Base-by-base conservation (phyloP, 2,797 vertebrate genomes). In the Catharus ustulatus region DNA sequence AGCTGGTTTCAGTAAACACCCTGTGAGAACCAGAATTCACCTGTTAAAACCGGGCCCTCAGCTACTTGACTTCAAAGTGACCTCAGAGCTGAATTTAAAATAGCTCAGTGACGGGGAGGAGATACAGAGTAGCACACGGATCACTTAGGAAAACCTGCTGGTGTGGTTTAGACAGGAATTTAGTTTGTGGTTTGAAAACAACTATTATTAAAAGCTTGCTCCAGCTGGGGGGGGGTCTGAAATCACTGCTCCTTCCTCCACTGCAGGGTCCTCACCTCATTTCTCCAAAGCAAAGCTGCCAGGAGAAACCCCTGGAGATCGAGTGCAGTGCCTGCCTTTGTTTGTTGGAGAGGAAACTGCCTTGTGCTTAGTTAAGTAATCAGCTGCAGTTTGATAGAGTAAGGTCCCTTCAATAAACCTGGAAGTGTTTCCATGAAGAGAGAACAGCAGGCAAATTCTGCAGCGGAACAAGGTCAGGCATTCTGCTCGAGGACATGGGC, bases 1-100 rank as follows among this genome's bases (percentile, higher is more conserved):
- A 80, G 71, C 63, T 78, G 29, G 7, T 89, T 95, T 52, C 92
- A 84, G 82, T 78, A 87, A 92, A 95, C 84, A 89, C 9, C 55
- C 87, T 32, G 73, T 48, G 79, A 88, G 85, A 97, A 94, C 95
- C 84, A 91, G 96, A 94, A 94, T 63, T 42, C 87, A 91, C 96
- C 94, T 96, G 95, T 71, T 93, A 40, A 59, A 96, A 94, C 94
- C 5, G 0, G 93, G 82, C 66, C 62, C 90, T 86, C 79, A 78
- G 82, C 87, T 86, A 59, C 82, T 88, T 94, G 92, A 89, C 93
- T 95, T 97, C 93, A 83, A 88, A 94, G 49, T 93, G 91, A 90
- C 95, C 81, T 90, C 74, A 59, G 59, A 95, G 80, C 90, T 77
- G 87, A 87, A 82, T 90, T 80, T 63, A n/a, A 82, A 96, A 81